Evolutionary conservation across 2,888 invertebrate genomes (phyloP).

Genomic region (Craniophora ligustri): DNA sequence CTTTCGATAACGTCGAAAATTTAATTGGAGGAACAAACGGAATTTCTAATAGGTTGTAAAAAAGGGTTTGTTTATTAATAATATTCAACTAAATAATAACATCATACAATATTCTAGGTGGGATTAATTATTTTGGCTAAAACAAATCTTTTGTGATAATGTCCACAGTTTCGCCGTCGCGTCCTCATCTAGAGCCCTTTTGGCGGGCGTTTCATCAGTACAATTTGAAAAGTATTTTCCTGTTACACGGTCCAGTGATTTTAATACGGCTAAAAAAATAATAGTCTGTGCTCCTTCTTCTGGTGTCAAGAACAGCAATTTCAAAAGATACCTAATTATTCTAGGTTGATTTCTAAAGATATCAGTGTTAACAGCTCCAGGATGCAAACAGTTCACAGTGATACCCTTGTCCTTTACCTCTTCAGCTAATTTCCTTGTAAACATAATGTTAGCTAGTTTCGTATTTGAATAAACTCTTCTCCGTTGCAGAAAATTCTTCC

Average conservation of each 20-base stretch:
- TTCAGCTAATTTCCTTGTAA: conserved; percentile 91
- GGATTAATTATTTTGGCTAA: background rate
- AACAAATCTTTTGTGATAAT: conserved; percentile 85
- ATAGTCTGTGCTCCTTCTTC: conserved; percentile 93
- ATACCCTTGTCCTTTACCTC: conserved; percentile 90
- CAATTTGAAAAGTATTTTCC: conserved; percentile 94
- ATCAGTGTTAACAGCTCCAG: conserved; percentile 93
- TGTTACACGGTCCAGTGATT: conserved; percentile 90
- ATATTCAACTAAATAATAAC: background rate
- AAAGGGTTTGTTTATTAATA: too few species aligned
- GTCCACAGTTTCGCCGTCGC: conserved; percentile 94
- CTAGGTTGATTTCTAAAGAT: conserved; percentile 92
- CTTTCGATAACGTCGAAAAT: too few species aligned
- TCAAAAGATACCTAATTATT: conserved; percentile 77
- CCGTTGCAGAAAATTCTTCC: conserved; percentile 82
- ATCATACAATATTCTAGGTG: background rate
- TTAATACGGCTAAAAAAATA: conserved; percentile 91
- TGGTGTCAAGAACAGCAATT: conserved; percentile 50
- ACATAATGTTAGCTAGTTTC: conserved; percentile 93
- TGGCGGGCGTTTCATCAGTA: conserved; percentile 86
- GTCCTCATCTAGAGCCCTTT: conserved; percentile 89
- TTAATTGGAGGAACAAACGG: too few species aligned
- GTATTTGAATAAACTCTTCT: conserved; percentile 89
- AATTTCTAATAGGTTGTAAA: too few species aligned
- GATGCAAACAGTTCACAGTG: conserved; percentile 94